Base-by-base conservation (phyloP, 2,888 invertebrate species). In the Apodemia duryi region DNA sequence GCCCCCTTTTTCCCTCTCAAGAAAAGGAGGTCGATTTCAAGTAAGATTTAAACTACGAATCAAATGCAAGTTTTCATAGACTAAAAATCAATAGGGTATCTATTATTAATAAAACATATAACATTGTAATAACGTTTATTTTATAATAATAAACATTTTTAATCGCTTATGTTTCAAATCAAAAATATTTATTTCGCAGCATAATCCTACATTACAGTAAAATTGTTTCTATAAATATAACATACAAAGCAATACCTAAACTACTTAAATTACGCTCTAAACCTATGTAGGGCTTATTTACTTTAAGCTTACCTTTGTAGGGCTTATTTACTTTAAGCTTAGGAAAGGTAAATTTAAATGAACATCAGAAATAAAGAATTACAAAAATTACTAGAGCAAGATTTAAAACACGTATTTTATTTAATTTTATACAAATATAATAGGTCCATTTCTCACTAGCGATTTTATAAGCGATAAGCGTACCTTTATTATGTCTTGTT, bases 141-240 rank as follows among this genome's bases (percentile, higher is more conserved):
- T 90, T 81, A 88, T 88, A 87, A 89, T 84, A 85, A 90, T 88
- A 86, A 87, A 87, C 81, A 77, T 85, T 74, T 83, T 81, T 76
- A 66, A 75, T 74, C 72, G 75, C 75, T 73, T 73, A 71, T 79
- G 80, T 75, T 81, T 82, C 78, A 84, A 85, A 77, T 80, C 72
- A 73, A 81, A 81, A 82, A 81, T 81, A 80, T 76, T 75, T 70
- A 71, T 73, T 71, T 69, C 75, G 74, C 72, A 77, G 77, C 76
- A 68, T 74, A 70, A 72, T 72, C 71, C 75, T 70, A 75, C 66
- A 68, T 68, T 67, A 68, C 68, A 73, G 66, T 52, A 71, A 67
- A 72, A 70, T 70, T 75, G 77, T 71, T 75, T 49, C 32, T 52
- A 61, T 68, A 64, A 65, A 49, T 65, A 61, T 65, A 63, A 62